phyloP scores from a whole-genome alignment of 35 echinoderm and acorn worm genomes.

The Ophioderma brevispina region DNA sequence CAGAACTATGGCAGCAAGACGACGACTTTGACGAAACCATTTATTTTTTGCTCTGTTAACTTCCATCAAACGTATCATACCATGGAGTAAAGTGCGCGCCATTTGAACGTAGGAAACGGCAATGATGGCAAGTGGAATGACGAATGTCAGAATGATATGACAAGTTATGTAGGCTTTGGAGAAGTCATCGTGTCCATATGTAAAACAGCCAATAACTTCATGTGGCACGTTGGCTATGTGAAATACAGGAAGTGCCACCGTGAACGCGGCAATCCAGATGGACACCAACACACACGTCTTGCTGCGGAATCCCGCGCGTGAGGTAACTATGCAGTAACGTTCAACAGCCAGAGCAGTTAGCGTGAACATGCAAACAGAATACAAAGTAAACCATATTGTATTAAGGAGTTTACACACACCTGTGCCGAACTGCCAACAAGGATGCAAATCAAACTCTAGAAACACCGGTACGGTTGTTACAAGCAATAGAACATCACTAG shows the following conservation, averaged over 20 bases:
- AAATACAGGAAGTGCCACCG: conserved; percentile 38
- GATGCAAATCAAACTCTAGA: conserved; percentile 29
- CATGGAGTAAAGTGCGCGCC: conserved; percentile 44
- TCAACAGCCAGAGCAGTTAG: conserved; percentile 47
- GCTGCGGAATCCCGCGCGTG: neutral
- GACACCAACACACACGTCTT: neutral
- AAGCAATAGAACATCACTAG: conserved; percentile 43
- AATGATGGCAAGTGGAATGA: conserved; percentile 66
- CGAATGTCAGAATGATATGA: conserved; percentile 53
- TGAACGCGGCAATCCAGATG: conserved; percentile 47
- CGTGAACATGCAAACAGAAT: conserved; percentile 49
- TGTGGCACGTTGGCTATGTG: neutral
- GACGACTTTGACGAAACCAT: neutral
- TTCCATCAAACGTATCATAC: neutral
- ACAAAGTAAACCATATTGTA: neutral
- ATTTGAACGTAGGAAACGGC: conserved; percentile 65
- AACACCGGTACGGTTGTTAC: conserved; percentile 42
- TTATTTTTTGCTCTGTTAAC: conserved; percentile 24
- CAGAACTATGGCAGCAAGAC: conserved; percentile 67
- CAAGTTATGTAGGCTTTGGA: conserved; percentile 17
- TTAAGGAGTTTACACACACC: conserved; percentile 35
- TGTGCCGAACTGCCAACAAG: conserved; percentile 56
- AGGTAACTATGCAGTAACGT: conserved; percentile 35
- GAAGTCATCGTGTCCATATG: neutral
- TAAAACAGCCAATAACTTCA: conserved; percentile 5